phyloP scores from a whole-genome alignment of 2,797 vertebrate genomes.

The Scolopax bukidnonensis region DNA sequence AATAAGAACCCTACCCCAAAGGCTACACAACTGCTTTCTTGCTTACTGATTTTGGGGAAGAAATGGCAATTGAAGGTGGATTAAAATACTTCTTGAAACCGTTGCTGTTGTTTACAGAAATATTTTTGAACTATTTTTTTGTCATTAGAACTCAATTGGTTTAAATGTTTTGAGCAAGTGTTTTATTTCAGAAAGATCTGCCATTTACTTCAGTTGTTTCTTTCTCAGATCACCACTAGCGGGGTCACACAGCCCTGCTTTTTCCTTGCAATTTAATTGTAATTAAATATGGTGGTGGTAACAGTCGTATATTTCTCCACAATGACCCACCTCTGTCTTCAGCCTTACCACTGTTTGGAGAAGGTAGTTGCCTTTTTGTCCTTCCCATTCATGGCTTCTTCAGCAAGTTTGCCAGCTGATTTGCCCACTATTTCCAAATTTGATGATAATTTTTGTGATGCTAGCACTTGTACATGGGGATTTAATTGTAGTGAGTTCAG shows the following conservation, averaged over 20 bases:
- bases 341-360: neutral
- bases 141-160: neutral
- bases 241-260: neutral
- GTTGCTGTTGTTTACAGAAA: neutral
- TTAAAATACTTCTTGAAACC: neutral
- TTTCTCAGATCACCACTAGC: neutral
- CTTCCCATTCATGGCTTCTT: neutral
- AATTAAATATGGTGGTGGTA: neutral
- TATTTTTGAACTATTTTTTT: neutral
- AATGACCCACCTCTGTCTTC: neutral
- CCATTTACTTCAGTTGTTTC: neutral
- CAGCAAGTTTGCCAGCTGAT: neutral
- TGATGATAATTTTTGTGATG: neutral
- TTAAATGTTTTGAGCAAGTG: neutral
- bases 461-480: neutral
- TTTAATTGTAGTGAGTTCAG: neutral
- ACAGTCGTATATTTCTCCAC: rapidly evolving
- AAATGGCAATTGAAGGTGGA: neutral
- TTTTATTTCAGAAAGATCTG: neutral
- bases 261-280: neutral
- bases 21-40: neutral
- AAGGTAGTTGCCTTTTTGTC: neutral
- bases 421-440: neutral
- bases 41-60: neutral
- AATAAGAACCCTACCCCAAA: neutral